A percentile compares a stretch with the other conserved stretches of the same genome.
phyloP scores from a whole-genome alignment of 2,113 vertebrate species.

The Notarius lentiginosus region DNA sequence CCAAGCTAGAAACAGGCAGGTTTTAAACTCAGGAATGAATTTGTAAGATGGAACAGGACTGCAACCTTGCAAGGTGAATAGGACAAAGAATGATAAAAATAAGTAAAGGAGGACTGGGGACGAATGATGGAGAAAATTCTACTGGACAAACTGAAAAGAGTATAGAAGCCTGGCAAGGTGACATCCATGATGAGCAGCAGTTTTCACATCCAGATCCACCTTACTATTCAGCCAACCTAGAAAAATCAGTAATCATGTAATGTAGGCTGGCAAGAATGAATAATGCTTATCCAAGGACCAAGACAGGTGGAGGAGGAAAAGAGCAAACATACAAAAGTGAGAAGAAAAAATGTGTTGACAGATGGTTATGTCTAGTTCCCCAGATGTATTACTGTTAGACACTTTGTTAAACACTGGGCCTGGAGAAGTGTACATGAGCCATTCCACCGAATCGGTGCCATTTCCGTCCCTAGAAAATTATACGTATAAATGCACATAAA shows the following conservation, averaged over 20 bases:
- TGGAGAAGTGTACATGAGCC: neutral
- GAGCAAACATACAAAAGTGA: neutral
- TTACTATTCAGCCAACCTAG: neutral
- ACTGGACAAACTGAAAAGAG: conserved; percentile 20
- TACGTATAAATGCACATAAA: too few relatives aligned
- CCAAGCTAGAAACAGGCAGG: neutral
- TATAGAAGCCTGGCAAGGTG: conserved; percentile 21
- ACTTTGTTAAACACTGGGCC: neutral
- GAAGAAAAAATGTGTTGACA: neutral
- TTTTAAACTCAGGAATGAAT: conserved; percentile 22
- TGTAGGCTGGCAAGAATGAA: neutral
- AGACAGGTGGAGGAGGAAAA: neutral
- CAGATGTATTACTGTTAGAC: neutral
- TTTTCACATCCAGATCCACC: neutral
- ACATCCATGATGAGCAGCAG: neutral
- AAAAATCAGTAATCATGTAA: neutral
- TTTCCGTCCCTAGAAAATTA: too few relatives aligned
- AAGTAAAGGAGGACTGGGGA: neutral
- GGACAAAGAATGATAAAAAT: neutral
- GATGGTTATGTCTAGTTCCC: neutral
- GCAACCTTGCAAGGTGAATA: conserved; percentile 16
- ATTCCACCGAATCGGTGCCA: too few relatives aligned
- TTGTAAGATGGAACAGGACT: neutral
- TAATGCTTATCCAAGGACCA: neutral
- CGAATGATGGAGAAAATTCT: conserved; percentile 11